Evolutionary conservation across 2,113 vertebrate genomes (phyloP).

Genomic region (Raja brachyura): DNA sequence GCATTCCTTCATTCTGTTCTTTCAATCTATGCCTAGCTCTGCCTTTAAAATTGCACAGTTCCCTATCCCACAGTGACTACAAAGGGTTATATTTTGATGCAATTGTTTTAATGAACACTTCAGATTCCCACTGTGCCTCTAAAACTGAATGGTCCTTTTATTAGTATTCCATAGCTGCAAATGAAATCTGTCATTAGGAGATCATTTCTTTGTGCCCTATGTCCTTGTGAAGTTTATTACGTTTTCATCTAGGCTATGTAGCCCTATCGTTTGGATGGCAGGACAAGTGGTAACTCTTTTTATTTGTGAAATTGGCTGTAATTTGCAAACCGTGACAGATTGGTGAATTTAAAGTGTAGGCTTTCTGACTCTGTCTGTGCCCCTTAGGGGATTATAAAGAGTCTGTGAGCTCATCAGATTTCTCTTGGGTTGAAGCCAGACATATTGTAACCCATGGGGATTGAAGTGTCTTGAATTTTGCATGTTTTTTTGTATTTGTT

Average conservation of each 20-base stretch:
- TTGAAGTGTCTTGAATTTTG: background rate
- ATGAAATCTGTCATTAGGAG: background rate
- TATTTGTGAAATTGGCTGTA: conserved; percentile 13
- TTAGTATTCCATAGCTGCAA: conserved; percentile 6
- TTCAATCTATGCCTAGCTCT: background rate
- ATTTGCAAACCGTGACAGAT: background rate
- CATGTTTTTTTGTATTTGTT: background rate
- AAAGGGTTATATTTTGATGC: background rate
- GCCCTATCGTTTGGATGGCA: background rate
- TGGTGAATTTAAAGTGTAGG: background rate
- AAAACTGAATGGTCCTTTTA: background rate
- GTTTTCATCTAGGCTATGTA: background rate
- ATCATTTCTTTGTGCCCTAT: background rate
- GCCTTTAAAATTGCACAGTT: background rate
- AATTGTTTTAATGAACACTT: background rate
- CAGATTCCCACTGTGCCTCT: background rate
- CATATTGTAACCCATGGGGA: background rate
- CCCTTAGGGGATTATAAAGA: background rate
- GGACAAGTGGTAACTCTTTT: background rate
- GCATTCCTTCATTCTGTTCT: background rate
- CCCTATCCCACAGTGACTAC: background rate
- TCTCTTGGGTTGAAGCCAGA: conserved; percentile 6
- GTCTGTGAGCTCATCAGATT: conserved; percentile 5
- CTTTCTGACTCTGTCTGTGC: conserved; percentile 11
- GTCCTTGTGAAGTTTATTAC: conserved; percentile 11